These are phyloP conservation scores for Pyrocephalus nanus DNA, from an alignment of 2,797 vertebrate genomes.

Conservation along the genomic window DNA sequence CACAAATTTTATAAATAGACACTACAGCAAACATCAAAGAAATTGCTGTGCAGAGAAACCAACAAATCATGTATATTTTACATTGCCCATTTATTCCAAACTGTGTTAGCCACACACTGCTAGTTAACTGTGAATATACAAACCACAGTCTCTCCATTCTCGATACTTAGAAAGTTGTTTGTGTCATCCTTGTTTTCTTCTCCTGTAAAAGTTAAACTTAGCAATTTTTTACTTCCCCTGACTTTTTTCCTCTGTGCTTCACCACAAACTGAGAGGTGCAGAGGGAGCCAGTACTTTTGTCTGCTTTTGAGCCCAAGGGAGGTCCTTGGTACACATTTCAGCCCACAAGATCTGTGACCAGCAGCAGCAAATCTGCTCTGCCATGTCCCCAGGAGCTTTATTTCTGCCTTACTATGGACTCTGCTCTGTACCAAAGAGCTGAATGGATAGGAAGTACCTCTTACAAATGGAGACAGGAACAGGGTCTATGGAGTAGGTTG, in stretches of 20 bases:
- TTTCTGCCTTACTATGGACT: background rate
- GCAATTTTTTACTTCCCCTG: background rate
- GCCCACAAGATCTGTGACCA: too few relatives aligned
- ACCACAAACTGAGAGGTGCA: background rate
- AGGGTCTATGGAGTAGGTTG: background rate
- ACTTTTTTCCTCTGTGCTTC: background rate
- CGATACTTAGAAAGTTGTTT: background rate
- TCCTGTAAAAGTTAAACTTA: background rate
- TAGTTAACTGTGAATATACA: constrained; percentile 8
- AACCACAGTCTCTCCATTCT: background rate
- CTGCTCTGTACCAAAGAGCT: background rate
- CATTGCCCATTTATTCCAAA: constrained; percentile 25
- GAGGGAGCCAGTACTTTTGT: background rate
- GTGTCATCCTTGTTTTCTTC: background rate
- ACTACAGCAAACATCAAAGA: constrained; percentile 28
- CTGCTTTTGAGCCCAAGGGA: background rate
- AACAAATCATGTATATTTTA: constrained; percentile 43
- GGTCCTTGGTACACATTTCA: background rate
- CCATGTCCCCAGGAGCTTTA: background rate
- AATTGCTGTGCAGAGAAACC: constrained; percentile 7
- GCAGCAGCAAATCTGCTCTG: background rate
- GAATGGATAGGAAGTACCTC: background rate
- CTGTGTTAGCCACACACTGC: background rate
- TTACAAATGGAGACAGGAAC: background rate
- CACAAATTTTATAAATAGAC: constrained; percentile 60